Percentiles rank a stretch among this genome's conserved stretches.
Conservation (phyloP, 2,888 invertebrate species). For the Pandemis heparana region DNA sequence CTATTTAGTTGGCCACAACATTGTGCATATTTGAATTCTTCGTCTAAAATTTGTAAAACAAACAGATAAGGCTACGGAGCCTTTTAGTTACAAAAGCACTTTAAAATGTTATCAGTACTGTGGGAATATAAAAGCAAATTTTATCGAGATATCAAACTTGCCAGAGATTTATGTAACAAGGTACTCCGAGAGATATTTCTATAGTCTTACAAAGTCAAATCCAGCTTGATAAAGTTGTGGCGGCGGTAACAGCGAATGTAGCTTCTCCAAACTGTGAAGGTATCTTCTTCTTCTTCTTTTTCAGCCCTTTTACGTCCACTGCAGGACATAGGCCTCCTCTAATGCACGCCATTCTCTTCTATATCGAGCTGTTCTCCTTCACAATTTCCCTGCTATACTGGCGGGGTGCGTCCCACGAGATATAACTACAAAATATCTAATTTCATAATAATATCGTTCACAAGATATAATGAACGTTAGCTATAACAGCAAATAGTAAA, state of each 20-base stretch:
- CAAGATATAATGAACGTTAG: no score
- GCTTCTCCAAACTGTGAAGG: not conserved
- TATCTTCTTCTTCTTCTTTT: no score
- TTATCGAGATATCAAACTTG: constrained; percentile 42
- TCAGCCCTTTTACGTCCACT: no score
- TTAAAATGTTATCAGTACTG: constrained; percentile 23
- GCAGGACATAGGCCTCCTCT: no score
- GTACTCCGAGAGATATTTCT: constrained; percentile 38
- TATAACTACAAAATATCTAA: no score
- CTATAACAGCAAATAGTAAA: no score
- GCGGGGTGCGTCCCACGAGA: no score
- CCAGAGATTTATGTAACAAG: constrained; percentile 41
- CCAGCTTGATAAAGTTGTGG: constrained; percentile 30
- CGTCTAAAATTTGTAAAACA: not conserved
- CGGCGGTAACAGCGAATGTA: constrained; percentile 12
- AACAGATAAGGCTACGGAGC: not conserved
- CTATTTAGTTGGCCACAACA: not conserved
- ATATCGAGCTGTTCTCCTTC: no score
- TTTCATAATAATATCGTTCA: no score
- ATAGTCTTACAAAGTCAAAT: constrained; percentile 43
- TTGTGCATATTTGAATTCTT: not conserved
- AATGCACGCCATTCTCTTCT: no score
- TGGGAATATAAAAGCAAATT: constrained; percentile 36
- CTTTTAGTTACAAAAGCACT: constrained; percentile 26
- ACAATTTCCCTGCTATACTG: no score